Conservation (phyloP, 1,140 invertebrate species). For the Brachionus manjavacas region DNA sequence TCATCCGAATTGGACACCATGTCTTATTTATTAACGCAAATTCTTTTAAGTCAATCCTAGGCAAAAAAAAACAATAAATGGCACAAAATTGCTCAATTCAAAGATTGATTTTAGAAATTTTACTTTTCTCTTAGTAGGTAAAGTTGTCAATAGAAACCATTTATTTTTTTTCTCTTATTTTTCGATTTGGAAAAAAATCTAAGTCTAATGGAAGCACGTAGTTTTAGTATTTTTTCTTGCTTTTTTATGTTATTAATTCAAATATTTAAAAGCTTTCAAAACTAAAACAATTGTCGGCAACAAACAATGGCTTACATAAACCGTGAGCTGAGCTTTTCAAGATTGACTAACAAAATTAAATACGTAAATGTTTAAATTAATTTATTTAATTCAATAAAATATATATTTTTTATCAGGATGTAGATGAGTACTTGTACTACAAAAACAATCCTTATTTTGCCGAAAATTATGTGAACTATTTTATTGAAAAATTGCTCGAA, state of each 20-base stretch:
- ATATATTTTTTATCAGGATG: not conserved
- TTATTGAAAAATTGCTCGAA: slow-evolving; percentile 14
- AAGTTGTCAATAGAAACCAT: slow-evolving; percentile 31
- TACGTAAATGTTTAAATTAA: slow-evolving; percentile 12
- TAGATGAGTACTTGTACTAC: slow-evolving; percentile 26
- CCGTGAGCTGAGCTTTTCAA: slow-evolving; percentile 25
- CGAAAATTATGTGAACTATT: not conserved
- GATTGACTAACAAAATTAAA: slow-evolving; percentile 32
- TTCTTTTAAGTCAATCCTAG: not conserved
- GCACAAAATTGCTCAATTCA: not conserved
- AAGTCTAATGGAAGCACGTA: not conserved
- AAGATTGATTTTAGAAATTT: slow-evolving; percentile 24
- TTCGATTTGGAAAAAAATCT: not conserved
- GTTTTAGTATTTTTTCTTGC: not conserved
- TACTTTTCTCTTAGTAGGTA: not conserved
- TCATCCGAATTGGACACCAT: slow-evolving; percentile 11
- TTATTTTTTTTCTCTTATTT: not conserved
- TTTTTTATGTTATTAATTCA: slow-evolving; percentile 1
- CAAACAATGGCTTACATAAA: slow-evolving; percentile 34
- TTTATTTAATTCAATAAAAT: not conserved
- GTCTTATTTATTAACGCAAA: not conserved
- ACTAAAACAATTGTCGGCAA: not conserved
- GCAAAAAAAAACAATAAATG: not conserved
- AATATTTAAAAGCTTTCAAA: not conserved
- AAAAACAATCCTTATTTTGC: slow-evolving; percentile 22